Base-by-base conservation (phyloP, 2,888 invertebrate species). In the Rotaria magnacalcarata region DNA sequence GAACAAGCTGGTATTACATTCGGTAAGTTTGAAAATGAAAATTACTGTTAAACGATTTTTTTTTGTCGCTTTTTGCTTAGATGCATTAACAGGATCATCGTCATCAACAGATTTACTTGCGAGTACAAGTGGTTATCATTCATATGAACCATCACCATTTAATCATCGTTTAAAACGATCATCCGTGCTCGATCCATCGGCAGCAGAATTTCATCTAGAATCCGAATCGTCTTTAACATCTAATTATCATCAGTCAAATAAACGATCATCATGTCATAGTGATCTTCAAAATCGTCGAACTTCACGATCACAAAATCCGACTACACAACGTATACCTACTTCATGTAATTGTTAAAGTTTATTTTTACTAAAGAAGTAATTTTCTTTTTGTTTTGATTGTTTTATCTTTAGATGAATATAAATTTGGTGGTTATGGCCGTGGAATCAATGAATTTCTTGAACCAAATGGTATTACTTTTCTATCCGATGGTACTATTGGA, bases 391-490 rank as follows among this genome's bases (percentile, higher is more conserved):
- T 16, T 11, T 27, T 60, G 10, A 50, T 11, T 14, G 50, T 50
- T 60, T n/a, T 60, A 2, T 10, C 5, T 10, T 27, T 67, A 67
- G 67, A 80, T n/a, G 80, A 80, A 80, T 80, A 80, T 5, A 80
- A 84, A 84, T 84, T 84, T 84, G 84, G 84, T 54, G 50, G 52
- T 5, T 84, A 47, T 54, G 84, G 84, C 5, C 52, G 84, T 54
- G 56, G 54, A 27, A 34, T 24, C n/a, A 80, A 80, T 80, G 80
- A 80, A 80, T 80, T 80, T 80, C 47, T 80, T 14, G 80, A 80
- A 80, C 84, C 84, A 54, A 84, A 84, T 41, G 56, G 84, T 54
- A 41, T 84, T 84, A 24, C 41, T 6, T 56, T 84, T 84, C 47
- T 56, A n/a, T 34, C 84, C 8, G 54, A 84, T 54, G 84, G 84